These are phyloP conservation scores for Vulpes vulpes DNA, from an alignment of 2,113 vertebrate genomes.

Conservation along the genomic window DNA sequence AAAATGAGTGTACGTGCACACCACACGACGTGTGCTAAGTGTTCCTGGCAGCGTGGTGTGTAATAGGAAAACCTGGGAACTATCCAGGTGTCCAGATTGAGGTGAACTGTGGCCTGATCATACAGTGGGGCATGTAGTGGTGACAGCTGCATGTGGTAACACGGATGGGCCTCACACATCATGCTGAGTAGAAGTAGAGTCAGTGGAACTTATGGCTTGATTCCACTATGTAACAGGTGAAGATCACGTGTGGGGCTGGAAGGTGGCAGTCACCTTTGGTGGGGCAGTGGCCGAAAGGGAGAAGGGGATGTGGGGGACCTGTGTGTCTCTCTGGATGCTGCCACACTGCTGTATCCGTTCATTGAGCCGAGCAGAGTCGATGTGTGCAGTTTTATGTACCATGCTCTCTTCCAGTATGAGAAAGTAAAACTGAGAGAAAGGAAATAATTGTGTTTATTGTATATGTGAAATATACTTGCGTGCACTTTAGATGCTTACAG, in stretches of 20 bases:
- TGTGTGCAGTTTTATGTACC: rapidly evolving
- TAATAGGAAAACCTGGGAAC: neutral
- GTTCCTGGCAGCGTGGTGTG: rapidly evolving
- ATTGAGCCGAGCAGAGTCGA: rapidly evolving
- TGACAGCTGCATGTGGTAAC: neutral
- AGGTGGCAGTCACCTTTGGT: neutral
- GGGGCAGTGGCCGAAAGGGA: neutral
- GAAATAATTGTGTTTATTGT: neutral
- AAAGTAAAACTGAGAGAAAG: too few species aligned
- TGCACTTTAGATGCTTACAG: rapidly evolving
- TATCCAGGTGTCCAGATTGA: neutral
- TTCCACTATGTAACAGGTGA: too few species aligned
- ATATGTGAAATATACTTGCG: rapidly evolving
- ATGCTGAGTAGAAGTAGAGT: rapidly evolving
- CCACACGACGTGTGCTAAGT: neutral
- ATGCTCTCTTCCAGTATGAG: rapidly evolving
- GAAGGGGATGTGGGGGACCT: neutral
- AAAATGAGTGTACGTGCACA: neutral
- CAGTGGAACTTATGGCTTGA: neutral
- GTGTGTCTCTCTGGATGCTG: neutral
- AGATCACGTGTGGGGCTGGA: too few species aligned
- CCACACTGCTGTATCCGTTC: rapidly evolving
- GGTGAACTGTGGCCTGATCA: neutral
- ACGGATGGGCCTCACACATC: rapidly evolving
- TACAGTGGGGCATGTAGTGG: neutral